A percentile compares a stretch with the other conserved stretches of the same genome.
These are phyloP conservation scores for Rissa tridactyla DNA, from an alignment of 2,113 vertebrate species.

Conservation along the genomic window DNA sequence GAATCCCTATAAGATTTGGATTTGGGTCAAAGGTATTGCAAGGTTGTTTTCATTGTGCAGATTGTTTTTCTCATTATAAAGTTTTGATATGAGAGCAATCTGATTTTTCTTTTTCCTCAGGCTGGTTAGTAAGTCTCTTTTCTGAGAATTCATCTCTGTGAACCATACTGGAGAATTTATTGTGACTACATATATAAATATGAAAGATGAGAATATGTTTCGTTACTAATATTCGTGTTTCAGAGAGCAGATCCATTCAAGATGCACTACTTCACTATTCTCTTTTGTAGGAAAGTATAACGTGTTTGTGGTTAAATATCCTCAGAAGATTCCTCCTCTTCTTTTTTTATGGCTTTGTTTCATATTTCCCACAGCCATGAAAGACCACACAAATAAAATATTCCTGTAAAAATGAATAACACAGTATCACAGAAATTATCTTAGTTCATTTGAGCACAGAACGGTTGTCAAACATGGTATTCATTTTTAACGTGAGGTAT, in stretches of 20 bases:
- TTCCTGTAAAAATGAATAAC: conserved; percentile 15
- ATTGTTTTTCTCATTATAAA: neutral
- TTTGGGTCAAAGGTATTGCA: neutral
- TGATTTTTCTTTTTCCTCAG: neutral
- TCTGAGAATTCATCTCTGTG: neutral
- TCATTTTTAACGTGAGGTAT: conserved; percentile 27
- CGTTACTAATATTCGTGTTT: neutral
- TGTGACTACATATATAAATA: neutral
- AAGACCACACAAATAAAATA: conserved; percentile 52
- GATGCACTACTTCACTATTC: neutral
- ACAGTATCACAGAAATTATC: conserved; percentile 49
- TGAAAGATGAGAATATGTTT: neutral
- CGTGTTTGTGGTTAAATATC: conserved; percentile 37
- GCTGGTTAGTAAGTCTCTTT: neutral
- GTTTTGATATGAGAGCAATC: neutral
- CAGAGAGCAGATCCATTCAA: conserved; percentile 7
- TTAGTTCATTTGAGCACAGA: conserved; percentile 24
- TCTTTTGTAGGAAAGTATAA: conserved; percentile 20
- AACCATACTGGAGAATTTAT: neutral
- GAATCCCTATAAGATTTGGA: neutral
- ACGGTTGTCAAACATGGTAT: conserved; percentile 22
- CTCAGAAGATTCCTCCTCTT: neutral
- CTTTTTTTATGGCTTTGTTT: conserved; percentile 5
- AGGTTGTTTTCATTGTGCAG: neutral
- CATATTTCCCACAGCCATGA: conserved; percentile 21